phyloP scores from a whole-genome alignment of 2,797 vertebrate species.

The Thaleichthys pacificus region DNA sequence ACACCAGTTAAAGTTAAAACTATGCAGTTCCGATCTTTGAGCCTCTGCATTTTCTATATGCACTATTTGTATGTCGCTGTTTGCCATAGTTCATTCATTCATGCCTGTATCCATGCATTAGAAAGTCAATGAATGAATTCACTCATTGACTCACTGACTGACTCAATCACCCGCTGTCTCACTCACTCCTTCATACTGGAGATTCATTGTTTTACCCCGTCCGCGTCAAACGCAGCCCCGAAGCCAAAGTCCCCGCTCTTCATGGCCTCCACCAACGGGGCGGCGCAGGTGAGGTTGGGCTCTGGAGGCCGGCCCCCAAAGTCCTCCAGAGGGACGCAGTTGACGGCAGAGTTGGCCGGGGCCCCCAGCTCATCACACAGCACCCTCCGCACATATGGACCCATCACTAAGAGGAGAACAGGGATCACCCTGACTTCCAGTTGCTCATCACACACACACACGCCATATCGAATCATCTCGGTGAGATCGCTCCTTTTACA shows the following conservation, averaged over 20 bases:
- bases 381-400: conserved; percentile 95
- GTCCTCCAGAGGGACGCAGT: conserved; percentile 95
- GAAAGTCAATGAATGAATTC: neutral
- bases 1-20: too few relatives aligned
- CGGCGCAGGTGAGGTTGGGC: conserved; percentile 91
- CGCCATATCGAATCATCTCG: neutral
- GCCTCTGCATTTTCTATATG: too few relatives aligned
- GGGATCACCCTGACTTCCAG: too few relatives aligned
- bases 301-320: conserved; percentile 95
- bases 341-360: conserved; percentile 95
- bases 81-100: neutral
- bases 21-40: too few relatives aligned
- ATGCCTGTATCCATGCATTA: neutral
- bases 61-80: neutral
- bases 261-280: conserved; percentile 92
- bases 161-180: neutral
- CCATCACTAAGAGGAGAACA: conserved; percentile 84
- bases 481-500: conserved; percentile 12
- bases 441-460: neutral
- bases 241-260: conserved; percentile 96
- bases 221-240: conserved; percentile 98
- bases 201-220: conserved; percentile 80
- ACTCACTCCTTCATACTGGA: neutral
- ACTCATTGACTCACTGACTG: neutral
- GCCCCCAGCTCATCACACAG: conserved; percentile 96